Evolutionary conservation across 1,140 invertebrate species (phyloP).

Genomic region (Aphidius ervi): DNA sequence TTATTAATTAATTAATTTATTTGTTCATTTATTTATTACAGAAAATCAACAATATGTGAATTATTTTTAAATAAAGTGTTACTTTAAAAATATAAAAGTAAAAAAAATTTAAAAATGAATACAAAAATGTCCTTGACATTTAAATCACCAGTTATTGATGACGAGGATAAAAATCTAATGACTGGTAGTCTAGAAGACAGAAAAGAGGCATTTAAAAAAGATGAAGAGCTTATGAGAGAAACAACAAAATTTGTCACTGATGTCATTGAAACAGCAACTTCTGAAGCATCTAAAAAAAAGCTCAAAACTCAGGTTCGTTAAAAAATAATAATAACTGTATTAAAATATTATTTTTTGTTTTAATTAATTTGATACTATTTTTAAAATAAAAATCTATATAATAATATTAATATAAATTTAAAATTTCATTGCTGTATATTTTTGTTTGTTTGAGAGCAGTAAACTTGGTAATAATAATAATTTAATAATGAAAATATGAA

Average conservation of each 20-base stretch:
- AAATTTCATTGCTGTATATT: no score
- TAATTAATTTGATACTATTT: slow-evolving; percentile 6
- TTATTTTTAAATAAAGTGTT: slow-evolving; percentile 7
- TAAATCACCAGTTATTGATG: slow-evolving; percentile 37
- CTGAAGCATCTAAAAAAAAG: slow-evolving; percentile 45
- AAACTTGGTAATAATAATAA: no score
- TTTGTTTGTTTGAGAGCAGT: no score
- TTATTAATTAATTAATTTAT: no score
- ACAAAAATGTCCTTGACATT: slow-evolving; percentile 34
- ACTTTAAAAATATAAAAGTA: background rate
- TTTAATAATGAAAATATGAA: no score
- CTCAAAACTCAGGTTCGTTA: slow-evolving; percentile 36
- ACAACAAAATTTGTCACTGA: slow-evolving; percentile 47
- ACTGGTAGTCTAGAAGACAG: slow-evolving; percentile 41
- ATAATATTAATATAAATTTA: no score
- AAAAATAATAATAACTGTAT: background rate
- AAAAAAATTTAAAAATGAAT: slow-evolving; percentile 24
- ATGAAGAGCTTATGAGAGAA: slow-evolving; percentile 49
- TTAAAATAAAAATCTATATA: no score
- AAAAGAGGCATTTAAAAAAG: slow-evolving; percentile 48
- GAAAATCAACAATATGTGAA: background rate
- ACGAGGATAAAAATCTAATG: slow-evolving; percentile 39
- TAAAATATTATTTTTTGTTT: background rate
- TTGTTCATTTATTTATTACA: no score
- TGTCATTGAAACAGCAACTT: slow-evolving; percentile 45